Percentiles rank a stretch among this genome's conserved stretches.
phyloP scores from a whole-genome alignment of 2,113 vertebrate species.

The Actenoides lindsayi region DNA sequence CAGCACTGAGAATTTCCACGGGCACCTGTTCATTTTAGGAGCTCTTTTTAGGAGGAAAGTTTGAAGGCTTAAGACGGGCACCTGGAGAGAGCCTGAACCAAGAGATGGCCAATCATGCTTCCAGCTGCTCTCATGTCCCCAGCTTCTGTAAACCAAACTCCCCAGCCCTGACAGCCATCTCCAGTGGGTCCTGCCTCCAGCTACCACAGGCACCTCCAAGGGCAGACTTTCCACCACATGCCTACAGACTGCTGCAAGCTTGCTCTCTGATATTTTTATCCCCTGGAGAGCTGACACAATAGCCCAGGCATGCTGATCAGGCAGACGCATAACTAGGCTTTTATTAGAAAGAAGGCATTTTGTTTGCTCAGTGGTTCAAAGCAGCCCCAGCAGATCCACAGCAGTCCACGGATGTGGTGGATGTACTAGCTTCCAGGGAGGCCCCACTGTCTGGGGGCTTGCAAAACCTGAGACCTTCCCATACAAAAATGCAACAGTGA shows the following conservation, averaged over 20 bases:
- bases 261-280: not conserved
- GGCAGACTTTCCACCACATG: not conserved
- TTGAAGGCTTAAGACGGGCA: not conserved
- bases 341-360: not conserved
- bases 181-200: not conserved
- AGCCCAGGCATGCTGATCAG: not conserved
- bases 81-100: not conserved
- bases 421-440: not conserved
- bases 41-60: not conserved
- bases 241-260: not conserved
- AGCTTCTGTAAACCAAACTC: not conserved
- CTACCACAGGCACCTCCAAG: not conserved
- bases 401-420: rapidly evolving
- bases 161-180: not conserved
- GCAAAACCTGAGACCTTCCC: not conserved
- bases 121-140: not conserved
- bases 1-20: not conserved
- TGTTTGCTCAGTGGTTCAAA: not conserved
- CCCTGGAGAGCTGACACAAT: not conserved
- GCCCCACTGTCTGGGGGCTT: no score
- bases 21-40: not conserved
- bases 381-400: not conserved
- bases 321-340: not conserved
- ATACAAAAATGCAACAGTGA: not conserved
- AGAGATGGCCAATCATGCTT: not conserved